Evolutionary conservation across 2,888 invertebrate species (phyloP).

Genomic region (Stomorhina lunata): DNA sequence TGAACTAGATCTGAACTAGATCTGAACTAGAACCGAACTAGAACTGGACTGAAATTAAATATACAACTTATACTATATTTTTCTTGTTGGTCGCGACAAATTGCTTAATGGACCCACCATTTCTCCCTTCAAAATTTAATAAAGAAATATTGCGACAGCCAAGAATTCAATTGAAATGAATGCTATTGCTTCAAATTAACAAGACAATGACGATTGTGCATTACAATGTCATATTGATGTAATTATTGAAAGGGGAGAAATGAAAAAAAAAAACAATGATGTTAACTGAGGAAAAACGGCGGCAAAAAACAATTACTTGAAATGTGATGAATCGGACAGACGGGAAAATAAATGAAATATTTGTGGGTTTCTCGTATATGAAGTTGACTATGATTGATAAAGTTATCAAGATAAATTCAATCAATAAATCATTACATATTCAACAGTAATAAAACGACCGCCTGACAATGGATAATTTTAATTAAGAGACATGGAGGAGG

Average conservation of each 20-base stretch:
- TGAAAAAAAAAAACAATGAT: neutral
- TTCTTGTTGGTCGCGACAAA: too few species aligned
- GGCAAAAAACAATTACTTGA: constrained; percentile 28
- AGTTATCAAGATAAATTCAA: constrained; percentile 50
- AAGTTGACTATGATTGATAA: constrained; percentile 40
- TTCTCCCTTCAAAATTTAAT: neutral
- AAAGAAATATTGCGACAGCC: neutral
- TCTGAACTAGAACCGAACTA: too few species aligned
- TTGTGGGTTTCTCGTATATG: neutral
- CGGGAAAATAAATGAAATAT: neutral
- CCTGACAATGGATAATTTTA: constrained; percentile 1
- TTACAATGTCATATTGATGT: constrained; percentile 45
- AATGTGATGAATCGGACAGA: constrained; percentile 12
- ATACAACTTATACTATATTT: too few species aligned
- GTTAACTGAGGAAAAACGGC: constrained; percentile 8
- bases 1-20: too few species aligned
- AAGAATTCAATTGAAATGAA: constrained; percentile 16
- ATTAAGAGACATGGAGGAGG: neutral
- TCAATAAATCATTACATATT: constrained; percentile 38
- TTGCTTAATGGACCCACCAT: too few species aligned
- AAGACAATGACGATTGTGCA: constrained; percentile 5
- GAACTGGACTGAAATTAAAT: too few species aligned
- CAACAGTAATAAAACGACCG: neutral
- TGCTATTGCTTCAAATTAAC: constrained; percentile 10
- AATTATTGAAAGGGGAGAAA: constrained; percentile 32